A percentile compares a stretch with the other conserved stretches of the same genome.
Conservation (phyloP, 1,140 invertebrate genomes). For the Polypedilum vanderplanki region DNA sequence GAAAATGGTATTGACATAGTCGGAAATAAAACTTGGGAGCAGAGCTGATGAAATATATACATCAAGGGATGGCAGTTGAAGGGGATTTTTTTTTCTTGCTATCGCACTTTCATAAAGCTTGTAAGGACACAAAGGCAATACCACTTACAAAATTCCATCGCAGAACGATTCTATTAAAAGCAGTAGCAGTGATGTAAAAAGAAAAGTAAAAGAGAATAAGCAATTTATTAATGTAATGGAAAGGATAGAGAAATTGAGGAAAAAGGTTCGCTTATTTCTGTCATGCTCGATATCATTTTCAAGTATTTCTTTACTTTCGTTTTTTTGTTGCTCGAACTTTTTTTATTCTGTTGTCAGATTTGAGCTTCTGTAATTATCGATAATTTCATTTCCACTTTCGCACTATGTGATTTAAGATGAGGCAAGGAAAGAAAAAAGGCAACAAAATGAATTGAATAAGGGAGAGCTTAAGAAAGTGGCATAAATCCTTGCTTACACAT, state of each 20-base stretch:
- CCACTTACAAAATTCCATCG: background rate
- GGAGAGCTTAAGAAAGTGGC: background rate
- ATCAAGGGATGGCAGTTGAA: no score
- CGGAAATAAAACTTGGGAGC: no score
- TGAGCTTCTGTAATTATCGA: conserved; percentile 12
- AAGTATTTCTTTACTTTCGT: conserved; percentile 1
- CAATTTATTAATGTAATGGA: conserved; percentile 20
- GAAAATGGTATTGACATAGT: background rate
- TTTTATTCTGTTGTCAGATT: background rate
- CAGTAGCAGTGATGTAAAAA: background rate
- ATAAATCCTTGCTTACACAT: conserved; percentile 8
- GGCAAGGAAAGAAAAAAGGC: no score
- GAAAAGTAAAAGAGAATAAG: background rate
- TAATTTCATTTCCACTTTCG: conserved; percentile 12
- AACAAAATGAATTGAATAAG: background rate
- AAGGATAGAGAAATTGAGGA: background rate
- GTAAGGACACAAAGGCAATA: no score
- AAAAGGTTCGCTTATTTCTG: conserved; percentile 15
- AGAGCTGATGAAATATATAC: no score
- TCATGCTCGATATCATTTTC: conserved; percentile 17
- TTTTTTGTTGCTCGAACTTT: background rate
- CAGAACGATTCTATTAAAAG: background rate
- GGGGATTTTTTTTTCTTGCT: no score
- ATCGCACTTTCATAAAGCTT: no score
- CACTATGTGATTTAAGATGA: background rate